A percentile compares a stretch with the other conserved stretches of the same genome.
Evolutionary conservation across 2,888 invertebrate genomes (phyloP).

Genomic region (Athalia circularis): DNA sequence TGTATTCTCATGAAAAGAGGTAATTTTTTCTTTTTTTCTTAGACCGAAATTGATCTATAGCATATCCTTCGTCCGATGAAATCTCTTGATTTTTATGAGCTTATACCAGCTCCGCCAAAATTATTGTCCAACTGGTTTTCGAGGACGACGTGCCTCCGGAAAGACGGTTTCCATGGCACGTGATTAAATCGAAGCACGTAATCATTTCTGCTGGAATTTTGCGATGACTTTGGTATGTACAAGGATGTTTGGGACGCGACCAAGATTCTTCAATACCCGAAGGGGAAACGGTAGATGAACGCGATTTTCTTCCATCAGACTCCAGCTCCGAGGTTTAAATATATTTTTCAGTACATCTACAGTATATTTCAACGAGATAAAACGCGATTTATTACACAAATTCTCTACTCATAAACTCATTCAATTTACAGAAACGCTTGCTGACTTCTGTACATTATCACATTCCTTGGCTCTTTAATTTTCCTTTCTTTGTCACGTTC

Average conservation of each 20-base stretch:
- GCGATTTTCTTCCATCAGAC: not conserved
- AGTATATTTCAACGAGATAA: not conserved
- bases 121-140: conserved; percentile 4
- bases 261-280: conserved; percentile 15
- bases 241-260: conserved; percentile 35
- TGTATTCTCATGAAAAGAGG: no score
- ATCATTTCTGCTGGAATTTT: conserved; percentile 39
- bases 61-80: no score
- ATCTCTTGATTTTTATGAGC: not conserved
- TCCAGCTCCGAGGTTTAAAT: not conserved
- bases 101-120: conserved; percentile 6
- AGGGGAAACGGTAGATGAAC: not conserved
- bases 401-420: no score
- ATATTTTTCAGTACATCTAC: not conserved
- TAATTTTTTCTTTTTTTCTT: no score
- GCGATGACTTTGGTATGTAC: conserved; percentile 32
- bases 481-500: no score
- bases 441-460: no score
- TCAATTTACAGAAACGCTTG: no score
- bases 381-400: no score
- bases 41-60: no score
- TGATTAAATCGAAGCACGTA: conserved; percentile 44
- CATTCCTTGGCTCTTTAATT: no score
- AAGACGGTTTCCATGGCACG: conserved; percentile 13
- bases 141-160: conserved; percentile 15